A percentile compares a stretch with the other conserved stretches of the same genome.
Evolutionary conservation across 2,113 vertebrate species (phyloP).

Genomic region (Phyllostomus hastatus): DNA sequence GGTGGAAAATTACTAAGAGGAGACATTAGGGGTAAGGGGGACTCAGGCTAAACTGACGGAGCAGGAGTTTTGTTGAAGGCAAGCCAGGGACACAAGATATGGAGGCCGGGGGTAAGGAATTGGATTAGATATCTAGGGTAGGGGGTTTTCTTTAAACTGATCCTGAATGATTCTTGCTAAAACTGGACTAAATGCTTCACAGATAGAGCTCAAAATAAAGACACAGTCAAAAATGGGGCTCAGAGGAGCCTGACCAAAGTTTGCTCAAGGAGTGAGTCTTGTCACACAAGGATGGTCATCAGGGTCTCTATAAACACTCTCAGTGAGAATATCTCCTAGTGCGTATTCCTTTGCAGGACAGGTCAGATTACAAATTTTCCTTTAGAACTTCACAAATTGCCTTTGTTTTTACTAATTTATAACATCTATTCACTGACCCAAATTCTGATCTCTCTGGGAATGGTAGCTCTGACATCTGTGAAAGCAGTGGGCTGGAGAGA

Average conservation of each 20-base stretch:
- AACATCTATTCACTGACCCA: not conserved
- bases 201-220: not conserved
- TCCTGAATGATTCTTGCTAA: not conserved
- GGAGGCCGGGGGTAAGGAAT: not conserved
- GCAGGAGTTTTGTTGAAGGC: not conserved
- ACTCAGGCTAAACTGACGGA: not conserved
- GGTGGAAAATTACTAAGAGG: not conserved
- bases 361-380: not conserved
- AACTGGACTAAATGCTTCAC: not conserved
- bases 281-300: not conserved
- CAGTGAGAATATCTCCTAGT: rapidly evolving
- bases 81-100: too few relatives aligned
- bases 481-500: not conserved
- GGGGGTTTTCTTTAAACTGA: not conserved
- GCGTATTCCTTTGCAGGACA: not conserved
- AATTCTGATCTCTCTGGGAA: not conserved
- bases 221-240: not conserved
- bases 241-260: not conserved
- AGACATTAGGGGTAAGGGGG: not conserved
- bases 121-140: not conserved
- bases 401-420: not conserved
- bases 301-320: not conserved
- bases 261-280: not conserved
- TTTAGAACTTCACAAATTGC: not conserved
- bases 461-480: not conserved